Conservation (phyloP, 1,140 invertebrate genomes). For the Diprion similis region DNA sequence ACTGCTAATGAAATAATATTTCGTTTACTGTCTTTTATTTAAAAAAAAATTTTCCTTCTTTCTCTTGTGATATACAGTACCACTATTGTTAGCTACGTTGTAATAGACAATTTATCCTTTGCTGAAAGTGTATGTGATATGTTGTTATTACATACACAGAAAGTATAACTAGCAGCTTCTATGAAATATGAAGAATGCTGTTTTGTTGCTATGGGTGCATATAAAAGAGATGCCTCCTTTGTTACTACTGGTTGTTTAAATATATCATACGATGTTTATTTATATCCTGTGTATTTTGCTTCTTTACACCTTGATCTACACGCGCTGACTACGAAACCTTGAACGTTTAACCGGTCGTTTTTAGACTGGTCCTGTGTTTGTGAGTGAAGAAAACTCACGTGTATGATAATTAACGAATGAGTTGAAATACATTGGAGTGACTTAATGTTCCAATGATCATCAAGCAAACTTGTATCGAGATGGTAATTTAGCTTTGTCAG, state of each 20-base stretch:
- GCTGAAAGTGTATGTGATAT: constrained; percentile 19
- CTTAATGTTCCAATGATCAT: no score
- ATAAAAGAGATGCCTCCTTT: constrained; percentile 48
- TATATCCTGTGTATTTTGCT: constrained; percentile 23
- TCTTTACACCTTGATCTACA: background rate
- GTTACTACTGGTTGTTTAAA: constrained; percentile 55
- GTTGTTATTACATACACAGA: constrained; percentile 27
- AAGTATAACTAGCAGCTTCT: constrained; percentile 32
- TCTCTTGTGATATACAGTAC: constrained; percentile 44
- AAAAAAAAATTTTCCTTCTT: constrained; percentile 30
- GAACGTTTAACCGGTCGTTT: background rate
- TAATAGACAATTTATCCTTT: constrained; percentile 36
- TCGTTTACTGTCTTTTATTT: constrained; percentile 29
- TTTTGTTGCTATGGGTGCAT: constrained; percentile 40
- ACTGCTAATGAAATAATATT: constrained; percentile 34
- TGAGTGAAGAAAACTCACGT: no score
- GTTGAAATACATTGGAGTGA: no score
- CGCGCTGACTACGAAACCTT: background rate
- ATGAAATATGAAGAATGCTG: constrained; percentile 38
- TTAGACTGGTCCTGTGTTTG: background rate
- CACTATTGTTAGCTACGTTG: constrained; percentile 37
- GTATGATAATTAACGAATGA: no score
- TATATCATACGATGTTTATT: constrained; percentile 53
- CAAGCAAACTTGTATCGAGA: no score
- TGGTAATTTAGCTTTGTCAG: background rate